These are phyloP conservation scores for Trididemnum miniatum DNA, from an alignment of 23 tunicate species.

Conservation along the genomic window DNA sequence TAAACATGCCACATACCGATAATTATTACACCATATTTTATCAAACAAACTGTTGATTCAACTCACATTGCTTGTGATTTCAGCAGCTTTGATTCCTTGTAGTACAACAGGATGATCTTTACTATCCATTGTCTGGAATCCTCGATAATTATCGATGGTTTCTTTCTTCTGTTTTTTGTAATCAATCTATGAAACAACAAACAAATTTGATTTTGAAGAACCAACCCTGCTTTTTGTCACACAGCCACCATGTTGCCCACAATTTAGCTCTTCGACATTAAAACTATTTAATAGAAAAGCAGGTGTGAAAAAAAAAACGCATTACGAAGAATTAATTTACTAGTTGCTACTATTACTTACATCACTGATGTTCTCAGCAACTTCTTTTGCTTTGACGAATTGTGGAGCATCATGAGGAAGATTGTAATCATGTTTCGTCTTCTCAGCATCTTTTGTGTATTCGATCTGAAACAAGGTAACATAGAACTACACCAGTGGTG, in stretches of 20 bases:
- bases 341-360: conserved; percentile 41
- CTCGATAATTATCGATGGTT: conserved; percentile 74
- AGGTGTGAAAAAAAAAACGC: too few species aligned
- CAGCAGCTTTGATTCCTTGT: conserved; percentile 71
- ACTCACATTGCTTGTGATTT: conserved; percentile 42
- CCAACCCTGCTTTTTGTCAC: too few species aligned
- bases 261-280: too few species aligned
- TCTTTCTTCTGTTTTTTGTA: conserved; percentile 68
- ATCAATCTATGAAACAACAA: too few species aligned
- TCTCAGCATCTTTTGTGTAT: conserved; percentile 81
- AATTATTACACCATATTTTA: too few species aligned
- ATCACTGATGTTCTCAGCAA: conserved; percentile 84
- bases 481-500: too few species aligned
- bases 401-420: conserved; percentile 85
- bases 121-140: conserved; percentile 81
- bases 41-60: neutral
- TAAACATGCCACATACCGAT: too few species aligned
- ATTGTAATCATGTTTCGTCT: conserved; percentile 65
- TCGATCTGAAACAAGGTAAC: conserved; percentile 50
- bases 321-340: too few species aligned
- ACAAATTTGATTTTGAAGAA: too few species aligned
- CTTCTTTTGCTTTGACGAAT: conserved; percentile 74
- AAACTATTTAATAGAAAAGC: too few species aligned
- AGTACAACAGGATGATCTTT: conserved; percentile 86
- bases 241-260: too few species aligned